phyloP scores from a whole-genome alignment of 2,797 vertebrate species.

The Poecile montanus region DNA sequence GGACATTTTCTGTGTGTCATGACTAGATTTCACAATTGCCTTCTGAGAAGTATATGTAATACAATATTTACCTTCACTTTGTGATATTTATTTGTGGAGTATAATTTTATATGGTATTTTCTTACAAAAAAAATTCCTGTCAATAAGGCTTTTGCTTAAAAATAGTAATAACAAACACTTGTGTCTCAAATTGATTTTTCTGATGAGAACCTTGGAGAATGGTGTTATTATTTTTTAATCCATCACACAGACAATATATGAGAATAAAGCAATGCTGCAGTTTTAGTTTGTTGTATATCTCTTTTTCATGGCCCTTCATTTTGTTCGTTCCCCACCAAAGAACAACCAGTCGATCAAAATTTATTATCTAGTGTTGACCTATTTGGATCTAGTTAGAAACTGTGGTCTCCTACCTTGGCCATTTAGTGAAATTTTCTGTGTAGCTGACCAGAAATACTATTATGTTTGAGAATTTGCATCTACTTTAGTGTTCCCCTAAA shows the following conservation, averaged over 20 bases:
- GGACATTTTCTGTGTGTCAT: background rate
- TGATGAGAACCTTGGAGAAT: background rate
- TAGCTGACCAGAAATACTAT: slow-evolving; percentile 36
- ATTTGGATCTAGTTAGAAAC: slow-evolving; percentile 10
- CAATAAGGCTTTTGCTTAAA: slow-evolving; percentile 13
- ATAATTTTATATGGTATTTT: background rate
- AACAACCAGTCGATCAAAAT: slow-evolving; percentile 20
- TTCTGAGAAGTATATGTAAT: background rate
- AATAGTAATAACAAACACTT: background rate
- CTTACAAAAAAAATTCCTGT: background rate
- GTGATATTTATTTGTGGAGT: background rate
- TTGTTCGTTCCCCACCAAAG: background rate
- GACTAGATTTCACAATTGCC: background rate
- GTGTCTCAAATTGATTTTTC: slow-evolving; percentile 46
- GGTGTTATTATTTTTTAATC: background rate
- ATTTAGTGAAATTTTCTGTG: slow-evolving; percentile 21
- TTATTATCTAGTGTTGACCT: slow-evolving; percentile 22
- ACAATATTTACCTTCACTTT: background rate
- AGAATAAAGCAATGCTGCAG: background rate
- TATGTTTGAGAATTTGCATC: slow-evolving; percentile 23
- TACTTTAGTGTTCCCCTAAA: slow-evolving; percentile 2
- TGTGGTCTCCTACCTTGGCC: background rate
- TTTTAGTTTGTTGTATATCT: slow-evolving; percentile 19
- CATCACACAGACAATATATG: background rate
- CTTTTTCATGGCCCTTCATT: background rate